phyloP scores from a whole-genome alignment of 1,140 invertebrate genomes.

The Stratiolaelaps scimitus region DNA sequence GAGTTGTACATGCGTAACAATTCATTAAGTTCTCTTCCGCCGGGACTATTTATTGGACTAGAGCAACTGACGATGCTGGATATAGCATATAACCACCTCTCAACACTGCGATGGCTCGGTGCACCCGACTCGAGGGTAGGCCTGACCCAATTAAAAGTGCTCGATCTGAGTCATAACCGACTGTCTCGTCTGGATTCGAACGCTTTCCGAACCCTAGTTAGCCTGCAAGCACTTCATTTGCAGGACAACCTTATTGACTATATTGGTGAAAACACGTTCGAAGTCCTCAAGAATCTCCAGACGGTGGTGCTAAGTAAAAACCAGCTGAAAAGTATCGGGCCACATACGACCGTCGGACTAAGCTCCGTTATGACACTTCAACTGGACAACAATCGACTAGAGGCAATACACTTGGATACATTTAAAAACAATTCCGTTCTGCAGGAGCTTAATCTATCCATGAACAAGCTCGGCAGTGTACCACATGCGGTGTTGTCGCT shows the following conservation, averaged over 20 bases:
- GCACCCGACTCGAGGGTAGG: conserved; percentile 70
- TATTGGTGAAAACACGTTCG: conserved; percentile 49
- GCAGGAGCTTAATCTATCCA: conserved; percentile 40
- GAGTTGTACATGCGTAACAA: conserved; percentile 77
- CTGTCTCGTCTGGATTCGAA: conserved; percentile 63
- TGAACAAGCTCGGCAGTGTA: conserved; percentile 48
- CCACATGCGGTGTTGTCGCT: background rate
- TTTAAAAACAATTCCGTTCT: conserved; percentile 19
- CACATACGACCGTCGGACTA: conserved; percentile 7
- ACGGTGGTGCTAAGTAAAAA: background rate
- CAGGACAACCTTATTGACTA: background rate
- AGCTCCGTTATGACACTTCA: conserved; percentile 11
- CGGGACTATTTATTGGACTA: conserved; percentile 60
- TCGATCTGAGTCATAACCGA: conserved; percentile 71
- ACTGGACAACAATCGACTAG: conserved; percentile 11
- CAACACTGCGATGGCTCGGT: conserved; percentile 61
- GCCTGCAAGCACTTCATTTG: too few relatives aligned
- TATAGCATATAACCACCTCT: conserved; percentile 68
- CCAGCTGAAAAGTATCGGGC: conserved; percentile 39
- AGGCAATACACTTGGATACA: background rate
- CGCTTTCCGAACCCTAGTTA: conserved; percentile 57
- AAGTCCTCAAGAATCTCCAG: background rate
- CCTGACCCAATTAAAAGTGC: conserved; percentile 64
- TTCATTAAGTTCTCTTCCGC: conserved; percentile 59
- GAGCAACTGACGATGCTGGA: conserved; percentile 68